These are phyloP conservation scores for Macquaria australasica DNA, from an alignment of 2,113 vertebrate genomes.

Conservation along the genomic window DNA sequence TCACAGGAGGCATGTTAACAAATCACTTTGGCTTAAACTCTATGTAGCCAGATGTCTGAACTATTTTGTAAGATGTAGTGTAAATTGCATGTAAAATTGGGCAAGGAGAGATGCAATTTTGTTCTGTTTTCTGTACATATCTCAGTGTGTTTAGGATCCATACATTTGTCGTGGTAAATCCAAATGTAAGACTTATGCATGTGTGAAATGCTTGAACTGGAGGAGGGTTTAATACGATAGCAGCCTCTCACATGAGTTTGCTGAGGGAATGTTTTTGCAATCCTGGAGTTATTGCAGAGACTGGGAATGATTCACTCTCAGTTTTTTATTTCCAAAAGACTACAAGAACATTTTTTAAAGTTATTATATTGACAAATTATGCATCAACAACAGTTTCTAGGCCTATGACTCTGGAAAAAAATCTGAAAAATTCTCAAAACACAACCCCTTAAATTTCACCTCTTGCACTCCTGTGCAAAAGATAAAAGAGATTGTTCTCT, in stretches of 20 bases:
- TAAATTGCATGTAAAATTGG: conserved; percentile 15
- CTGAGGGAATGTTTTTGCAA: not conserved
- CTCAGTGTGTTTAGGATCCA: not conserved
- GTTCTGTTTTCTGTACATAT: not conserved
- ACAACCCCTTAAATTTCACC: no score
- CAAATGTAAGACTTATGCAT: not conserved
- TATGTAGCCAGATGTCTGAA: no score
- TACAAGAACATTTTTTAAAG: not conserved
- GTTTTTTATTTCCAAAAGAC: conserved; percentile 18
- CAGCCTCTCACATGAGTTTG: conserved; percentile 2
- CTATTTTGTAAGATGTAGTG: not conserved
- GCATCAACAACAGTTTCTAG: conserved; percentile 17
- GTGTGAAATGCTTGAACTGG: not conserved
- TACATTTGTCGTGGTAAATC: not conserved
- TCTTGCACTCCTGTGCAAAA: no score
- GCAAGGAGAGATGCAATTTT: not conserved
- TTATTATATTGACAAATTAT: conserved; percentile 20
- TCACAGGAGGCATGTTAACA: not conserved
- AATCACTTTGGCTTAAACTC: no score
- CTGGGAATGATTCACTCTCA: conserved; percentile 9
- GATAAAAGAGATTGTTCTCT: conserved; percentile 41
- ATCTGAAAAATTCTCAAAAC: not conserved
- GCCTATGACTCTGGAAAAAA: not conserved
- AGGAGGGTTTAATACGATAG: not conserved
- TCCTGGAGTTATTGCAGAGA: not conserved